Base-by-base conservation (phyloP, 2,888 invertebrate genomes). In the Pristionchus exspectatus region DNA sequence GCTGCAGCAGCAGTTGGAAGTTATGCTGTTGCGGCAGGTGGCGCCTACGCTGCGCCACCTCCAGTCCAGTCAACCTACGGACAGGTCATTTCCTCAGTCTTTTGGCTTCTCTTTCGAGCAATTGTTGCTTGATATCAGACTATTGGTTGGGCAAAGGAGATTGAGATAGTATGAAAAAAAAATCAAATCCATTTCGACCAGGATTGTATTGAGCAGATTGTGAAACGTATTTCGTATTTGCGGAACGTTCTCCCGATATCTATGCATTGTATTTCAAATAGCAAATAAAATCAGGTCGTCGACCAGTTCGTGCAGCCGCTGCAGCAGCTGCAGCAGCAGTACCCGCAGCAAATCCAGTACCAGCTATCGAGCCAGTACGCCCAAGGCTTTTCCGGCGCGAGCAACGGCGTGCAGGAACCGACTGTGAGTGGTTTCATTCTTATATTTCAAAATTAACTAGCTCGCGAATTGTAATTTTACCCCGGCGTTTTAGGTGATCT, bases 221-320 rank as follows among this genome's bases (percentile, higher is more conserved):
- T 50, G 44, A 50, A 50, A 12, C 44, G 44, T 50, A 50, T 50
- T 9, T 9, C 44, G 12, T 9, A 50, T 7, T 50, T 50, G 10
- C 44, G 12, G 9, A 50, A 3, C 44, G 9, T 50, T 50, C 12
- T 50, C 10, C 44, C 44, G 44, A 9, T n/a, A n/a, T n/a, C n/a
- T n/a, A n/a, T 50, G 44, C 44, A 12, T 50, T 50, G 0, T 50
- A 50, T 50, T 50, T 7, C 12, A 0, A 10, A 50, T 50, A 7
- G 44, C 44, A 10, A 50, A 50, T 44, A n/a, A n/a, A n/a, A n/a
- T n/a, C n/a, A 38, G 56, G 33, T 85, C 56, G 59, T 59, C 3
- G 59, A 56, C 21, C 84, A 85, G 38, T 85, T 59, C 59, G 84
- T 85, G 56, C 84, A 85, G 30, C 83, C 83, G 5, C 83, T 54